Conservation (phyloP, 2,113 vertebrate species). For the Triplophysa dalaica region DNA sequence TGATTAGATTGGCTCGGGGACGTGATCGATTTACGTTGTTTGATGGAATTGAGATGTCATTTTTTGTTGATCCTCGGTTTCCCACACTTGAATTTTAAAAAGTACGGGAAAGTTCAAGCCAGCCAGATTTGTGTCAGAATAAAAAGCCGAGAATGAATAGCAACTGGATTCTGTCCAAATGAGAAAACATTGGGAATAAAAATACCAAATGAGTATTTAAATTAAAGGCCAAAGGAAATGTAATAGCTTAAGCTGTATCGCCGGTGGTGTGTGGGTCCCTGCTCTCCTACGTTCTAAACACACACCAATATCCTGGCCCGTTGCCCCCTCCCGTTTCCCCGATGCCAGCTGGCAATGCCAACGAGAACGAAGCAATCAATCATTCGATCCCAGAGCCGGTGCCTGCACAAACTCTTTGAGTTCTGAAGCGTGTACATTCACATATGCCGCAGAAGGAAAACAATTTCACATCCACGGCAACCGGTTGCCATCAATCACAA, state of each 20-base stretch:
- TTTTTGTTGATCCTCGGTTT: conserved; percentile 25
- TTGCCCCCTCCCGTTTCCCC: conserved; percentile 16
- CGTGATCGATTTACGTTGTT: conserved; percentile 26
- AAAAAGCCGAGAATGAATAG: conserved; percentile 12
- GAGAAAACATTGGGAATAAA: background rate
- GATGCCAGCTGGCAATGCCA: conserved; percentile 44
- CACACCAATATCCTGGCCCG: conserved; percentile 39
- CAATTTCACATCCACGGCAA: background rate
- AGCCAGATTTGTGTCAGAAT: conserved; percentile 7
- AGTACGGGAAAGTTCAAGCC: background rate
- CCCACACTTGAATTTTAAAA: background rate
- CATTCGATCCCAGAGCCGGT: conserved; percentile 38
- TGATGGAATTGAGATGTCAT: conserved; percentile 26
- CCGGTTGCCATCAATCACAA: conserved; percentile 18
- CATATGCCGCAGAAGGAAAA: conserved; percentile 32
- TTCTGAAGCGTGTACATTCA: conserved; percentile 9
- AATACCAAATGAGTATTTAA: conserved; percentile 1
- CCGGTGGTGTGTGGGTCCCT: background rate
- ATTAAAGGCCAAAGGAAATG: conserved; percentile 3
- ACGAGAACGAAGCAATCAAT: conserved; percentile 48
- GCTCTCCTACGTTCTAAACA: conserved; percentile 23
- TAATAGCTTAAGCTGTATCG: conserved; percentile 19
- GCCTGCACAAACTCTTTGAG: conserved; percentile 27
- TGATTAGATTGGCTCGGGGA: conserved; percentile 45
- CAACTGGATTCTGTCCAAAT: conserved; percentile 19